These are phyloP conservation scores for Bruchidius siliquastri DNA, from an alignment of 2,888 invertebrate genomes.

Conservation along the genomic window DNA sequence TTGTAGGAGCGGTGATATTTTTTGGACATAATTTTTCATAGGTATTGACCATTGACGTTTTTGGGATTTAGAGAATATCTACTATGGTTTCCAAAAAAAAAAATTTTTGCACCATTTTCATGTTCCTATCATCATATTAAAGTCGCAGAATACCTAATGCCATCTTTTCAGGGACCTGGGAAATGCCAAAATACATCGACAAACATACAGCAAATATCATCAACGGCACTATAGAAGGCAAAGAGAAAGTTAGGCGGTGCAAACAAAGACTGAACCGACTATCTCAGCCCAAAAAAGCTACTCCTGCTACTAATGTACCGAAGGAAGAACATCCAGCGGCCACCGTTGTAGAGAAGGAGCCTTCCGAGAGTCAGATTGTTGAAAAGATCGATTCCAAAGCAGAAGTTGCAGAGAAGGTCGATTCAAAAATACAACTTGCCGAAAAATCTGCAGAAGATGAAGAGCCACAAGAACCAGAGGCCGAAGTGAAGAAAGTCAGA, in stretches of 20 bases:
- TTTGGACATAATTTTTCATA: no score
- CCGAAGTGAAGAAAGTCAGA: neutral
- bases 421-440: neutral
- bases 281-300: neutral
- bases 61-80: no score
- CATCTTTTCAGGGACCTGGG: slow-evolving; percentile 2
- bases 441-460: neutral
- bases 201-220: neutral
- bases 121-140: no score
- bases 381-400: neutral
- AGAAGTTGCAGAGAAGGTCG: neutral
- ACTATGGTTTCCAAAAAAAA: no score
- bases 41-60: no score
- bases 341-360: no score
- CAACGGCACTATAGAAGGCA: slow-evolving; percentile 1
- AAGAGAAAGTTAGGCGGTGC: slow-evolving; percentile 3
- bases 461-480: neutral
- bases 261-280: neutral
- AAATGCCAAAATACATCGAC: slow-evolving; percentile 3
- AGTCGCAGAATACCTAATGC: no score
- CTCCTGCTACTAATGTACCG: neutral
- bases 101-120: no score
- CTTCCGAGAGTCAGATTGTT: neutral
- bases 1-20: no score
- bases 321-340: neutral